Evolutionary conservation across 1,140 invertebrate species (phyloP).

Genomic region (Pseudomyrmex flavicornis): DNA sequence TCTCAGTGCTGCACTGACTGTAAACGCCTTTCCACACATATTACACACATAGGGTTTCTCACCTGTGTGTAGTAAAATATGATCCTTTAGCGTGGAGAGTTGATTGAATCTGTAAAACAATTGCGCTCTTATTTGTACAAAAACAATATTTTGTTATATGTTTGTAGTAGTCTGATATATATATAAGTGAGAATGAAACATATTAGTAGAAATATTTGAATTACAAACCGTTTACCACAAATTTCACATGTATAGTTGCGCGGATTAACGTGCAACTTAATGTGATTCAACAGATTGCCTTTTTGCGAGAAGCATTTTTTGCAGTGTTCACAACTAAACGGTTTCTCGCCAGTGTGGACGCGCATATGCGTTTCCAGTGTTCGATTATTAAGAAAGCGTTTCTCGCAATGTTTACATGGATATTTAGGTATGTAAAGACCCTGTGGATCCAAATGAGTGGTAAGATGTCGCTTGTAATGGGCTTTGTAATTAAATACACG

Average conservation of each 20-base stretch:
- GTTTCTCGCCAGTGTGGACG: constrained; percentile 89
- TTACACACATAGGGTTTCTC: constrained; percentile 85
- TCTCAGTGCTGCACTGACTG: constrained; percentile 81
- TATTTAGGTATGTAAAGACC: constrained; percentile 80
- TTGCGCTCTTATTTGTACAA: background rate
- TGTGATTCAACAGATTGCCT: constrained; percentile 86
- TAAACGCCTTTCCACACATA: constrained; percentile 83
- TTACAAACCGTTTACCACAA: constrained; percentile 83
- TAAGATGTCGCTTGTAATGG: constrained; percentile 82
- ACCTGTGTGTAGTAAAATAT: constrained; percentile 84
- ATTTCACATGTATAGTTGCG: constrained; percentile 84
- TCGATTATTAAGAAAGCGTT: constrained; percentile 84
- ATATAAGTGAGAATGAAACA: too few relatives aligned
- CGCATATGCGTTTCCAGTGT: constrained; percentile 84
- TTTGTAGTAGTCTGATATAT: too few relatives aligned
- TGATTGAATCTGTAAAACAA: constrained; percentile 78
- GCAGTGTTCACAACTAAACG: constrained; percentile 85
- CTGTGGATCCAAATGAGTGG: constrained; percentile 79
- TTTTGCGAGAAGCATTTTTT: constrained; percentile 85
- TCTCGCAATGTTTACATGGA: constrained; percentile 86
- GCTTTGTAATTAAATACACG: constrained; percentile 82
- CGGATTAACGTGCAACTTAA: constrained; percentile 86
- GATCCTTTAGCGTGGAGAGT: constrained; percentile 81
- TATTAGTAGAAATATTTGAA: background rate
- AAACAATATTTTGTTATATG: background rate